Conservation (phyloP, 2,113 vertebrate species). For the Protobothrops flavoviridis region DNA sequence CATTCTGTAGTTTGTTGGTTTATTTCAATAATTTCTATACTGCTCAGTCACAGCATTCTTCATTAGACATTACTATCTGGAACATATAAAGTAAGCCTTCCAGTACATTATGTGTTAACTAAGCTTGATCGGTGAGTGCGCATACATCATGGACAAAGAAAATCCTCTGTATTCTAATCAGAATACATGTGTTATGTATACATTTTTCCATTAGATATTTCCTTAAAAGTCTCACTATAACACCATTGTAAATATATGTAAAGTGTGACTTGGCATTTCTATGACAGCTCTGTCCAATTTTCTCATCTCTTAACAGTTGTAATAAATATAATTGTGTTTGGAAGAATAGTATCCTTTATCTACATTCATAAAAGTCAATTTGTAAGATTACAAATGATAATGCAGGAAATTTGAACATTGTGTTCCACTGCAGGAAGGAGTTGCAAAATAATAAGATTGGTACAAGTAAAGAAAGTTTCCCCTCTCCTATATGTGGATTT, state of each 20-base stretch:
- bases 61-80: background rate
- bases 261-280: background rate
- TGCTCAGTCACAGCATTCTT: background rate
- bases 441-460: background rate
- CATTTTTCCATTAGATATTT: background rate
- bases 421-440: background rate
- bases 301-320: background rate
- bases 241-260: background rate
- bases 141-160: background rate
- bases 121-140: background rate
- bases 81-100: background rate
- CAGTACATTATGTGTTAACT: background rate
- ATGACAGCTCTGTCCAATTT: background rate
- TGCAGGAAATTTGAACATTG: background rate
- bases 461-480: background rate
- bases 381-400: background rate
- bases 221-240: background rate
- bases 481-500: background rate
- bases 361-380: background rate
- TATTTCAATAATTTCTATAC: background rate
- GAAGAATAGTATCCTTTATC: background rate
- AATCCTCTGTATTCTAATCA: background rate
- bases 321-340: background rate
- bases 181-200: background rate
- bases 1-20: background rate